Evolutionary conservation across 2,888 invertebrate genomes (phyloP), one percentile per base, ranked within the genome.

Genomic region (Oligia fasciuncula): DNA sequence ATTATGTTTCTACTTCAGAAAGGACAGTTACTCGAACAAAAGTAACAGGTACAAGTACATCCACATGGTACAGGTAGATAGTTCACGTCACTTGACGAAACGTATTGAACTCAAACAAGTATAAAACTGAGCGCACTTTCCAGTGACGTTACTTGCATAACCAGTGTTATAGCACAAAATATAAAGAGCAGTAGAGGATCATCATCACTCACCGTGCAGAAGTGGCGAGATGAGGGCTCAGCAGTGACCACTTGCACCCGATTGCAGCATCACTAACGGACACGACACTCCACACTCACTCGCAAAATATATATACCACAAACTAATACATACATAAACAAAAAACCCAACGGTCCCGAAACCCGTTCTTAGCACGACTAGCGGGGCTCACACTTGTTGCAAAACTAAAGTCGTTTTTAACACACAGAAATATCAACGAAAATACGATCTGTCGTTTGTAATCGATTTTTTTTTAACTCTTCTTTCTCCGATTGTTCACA

Each of bases 301-400:
- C 90, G 95, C 94, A 89, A 95, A 94, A 93, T 92, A 92, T 91
- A 92, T 90, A 90, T 90, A 88, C 86, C 89, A 92, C 90, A 91
- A 92, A 91, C 91, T 94, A 92, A 95, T 93, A 94, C 29, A 29
- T 93, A 95, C 91, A 94, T 90, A 93, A 93, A 95, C 94, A 94
- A 95, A 94, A 95, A 94, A 94, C 93, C 90, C 93, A 95, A 95
- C 95, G 95, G 95, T 94, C 92, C 90, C 90, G 85, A 91, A 96
- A 96, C 96, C 94, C 92, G 95, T 96, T 95, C 92, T 91, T 88
- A 88, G 87, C 92, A 93, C 93, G 90, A 90, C 90, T 91, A 93
- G 92, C 92, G 91, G 91, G 85, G 88, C 87, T 88, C 90, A 92
- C 94, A 95, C 94, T 95, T 95, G 94, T 95, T 94, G 96, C 94